Evolutionary conservation across 2,888 invertebrate genomes (phyloP), one percentile per base, ranked within the genome.

Genomic region (Flexamia atlantica): DNA sequence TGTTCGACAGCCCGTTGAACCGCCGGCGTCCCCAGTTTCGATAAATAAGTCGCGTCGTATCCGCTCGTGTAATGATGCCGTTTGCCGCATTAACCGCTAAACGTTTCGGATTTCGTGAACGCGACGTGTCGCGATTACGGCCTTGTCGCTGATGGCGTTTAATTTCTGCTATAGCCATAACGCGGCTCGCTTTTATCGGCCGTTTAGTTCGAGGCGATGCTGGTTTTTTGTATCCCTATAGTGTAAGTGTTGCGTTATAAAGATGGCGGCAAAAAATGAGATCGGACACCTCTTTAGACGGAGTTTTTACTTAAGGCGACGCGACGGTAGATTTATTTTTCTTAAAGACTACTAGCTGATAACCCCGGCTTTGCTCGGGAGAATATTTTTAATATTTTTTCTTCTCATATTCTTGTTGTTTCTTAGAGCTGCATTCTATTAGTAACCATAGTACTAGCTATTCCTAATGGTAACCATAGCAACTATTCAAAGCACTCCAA

Each of bases 1-100:
- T 70, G 70, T 70, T 40, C 70, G 20, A 40, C 70, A 70, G 23
- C 70, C 70, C 70, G 70, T 70, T 70, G 23, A 70, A 70, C 70
- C 40, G n/a, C 40, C 40, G 12, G 12, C 30, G 60, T 14, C 70
- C 25, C 64, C 64, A 64, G 28, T 64, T 64, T 30, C 64, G 64
- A 64, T 64, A 28, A 28, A 64, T 64, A 64, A 64, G 28, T 30
- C 64, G 9, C 64, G 14, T 9, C 36, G 20, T 40, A 20, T 70
- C 70, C 70, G 40, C 23, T 70, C 70, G 9, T 40, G 40, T 70
- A 70, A 40, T 70, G 40, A 70, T 20, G 40, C 68, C 68, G 68
- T 68, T 68, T 32, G 30, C 68, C 32, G 5, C 7, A 68, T 68
- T 32, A 68, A 5, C 68, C 1, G 32, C 25, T 32, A 32, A 68